Conservation (phyloP, 2,797 vertebrate species). For the Hemitrygon akajei region DNA sequence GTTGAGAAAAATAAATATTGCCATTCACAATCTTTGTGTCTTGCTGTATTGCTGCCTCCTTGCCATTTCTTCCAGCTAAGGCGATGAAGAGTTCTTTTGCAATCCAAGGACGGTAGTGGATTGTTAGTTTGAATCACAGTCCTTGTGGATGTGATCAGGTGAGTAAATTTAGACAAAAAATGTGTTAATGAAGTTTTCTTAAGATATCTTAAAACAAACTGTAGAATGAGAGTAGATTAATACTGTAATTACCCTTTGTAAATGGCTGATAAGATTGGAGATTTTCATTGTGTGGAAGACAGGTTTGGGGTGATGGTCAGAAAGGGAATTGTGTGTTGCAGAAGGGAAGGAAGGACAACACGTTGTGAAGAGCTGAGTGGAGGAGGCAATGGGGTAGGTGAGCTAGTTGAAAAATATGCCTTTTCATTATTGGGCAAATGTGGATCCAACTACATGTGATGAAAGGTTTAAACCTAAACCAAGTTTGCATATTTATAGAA, state of each 20-base stretch:
- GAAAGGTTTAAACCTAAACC: neutral
- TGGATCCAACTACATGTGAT: neutral
- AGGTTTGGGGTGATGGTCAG: too few species aligned
- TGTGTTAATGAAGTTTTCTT: neutral
- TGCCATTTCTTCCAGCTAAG: neutral
- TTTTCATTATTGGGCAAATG: neutral
- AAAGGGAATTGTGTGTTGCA: too few species aligned
- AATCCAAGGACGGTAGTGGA: neutral
- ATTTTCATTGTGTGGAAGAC: too few species aligned
- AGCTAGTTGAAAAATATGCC: too few species aligned
- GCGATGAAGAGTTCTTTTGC: neutral
- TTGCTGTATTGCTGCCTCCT: neutral
- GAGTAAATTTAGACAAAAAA: neutral
- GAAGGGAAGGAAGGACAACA: too few species aligned
- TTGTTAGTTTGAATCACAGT: neutral
- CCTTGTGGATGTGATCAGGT: constrained; percentile 27
- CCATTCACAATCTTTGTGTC: neutral
- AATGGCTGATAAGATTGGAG: neutral
- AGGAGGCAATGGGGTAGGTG: too few species aligned
- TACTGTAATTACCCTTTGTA: neutral
- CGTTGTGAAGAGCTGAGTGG: too few species aligned
- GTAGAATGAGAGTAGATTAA: neutral
- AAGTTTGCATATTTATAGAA: neutral
- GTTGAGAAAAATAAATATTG: constrained; percentile 4
- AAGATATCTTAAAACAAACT: neutral